Conservation (phyloP, 2,888 invertebrate genomes). For the Sinhomidia bicolor region DNA sequence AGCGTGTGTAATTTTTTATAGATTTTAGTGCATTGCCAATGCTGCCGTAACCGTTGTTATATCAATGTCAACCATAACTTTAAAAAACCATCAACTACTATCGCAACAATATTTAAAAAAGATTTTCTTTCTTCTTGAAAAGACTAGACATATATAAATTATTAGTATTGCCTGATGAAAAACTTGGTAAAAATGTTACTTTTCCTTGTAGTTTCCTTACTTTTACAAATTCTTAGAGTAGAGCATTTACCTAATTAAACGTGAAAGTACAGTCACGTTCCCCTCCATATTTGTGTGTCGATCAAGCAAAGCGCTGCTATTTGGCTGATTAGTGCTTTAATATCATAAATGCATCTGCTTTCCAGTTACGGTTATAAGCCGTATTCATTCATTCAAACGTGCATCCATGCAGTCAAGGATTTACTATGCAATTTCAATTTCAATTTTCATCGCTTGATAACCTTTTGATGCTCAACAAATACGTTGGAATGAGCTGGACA, state of each 20-base stretch:
- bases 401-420: background rate
- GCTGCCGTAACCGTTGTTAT: background rate
- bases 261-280: conserved; percentile 15
- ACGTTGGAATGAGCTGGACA: background rate
- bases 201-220: no score
- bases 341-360: background rate
- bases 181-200: no score
- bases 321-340: background rate
- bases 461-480: no score
- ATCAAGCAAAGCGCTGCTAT: background rate
- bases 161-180: background rate
- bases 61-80: background rate
- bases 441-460: no score
- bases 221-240: no score
- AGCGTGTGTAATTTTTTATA: no score
- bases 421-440: background rate
- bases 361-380: background rate
- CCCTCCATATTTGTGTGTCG: background rate
- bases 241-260: conserved; percentile 22
- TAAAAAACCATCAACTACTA: background rate
- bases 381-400: background rate
- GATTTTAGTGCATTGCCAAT: background rate
- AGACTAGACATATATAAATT: background rate
- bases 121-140: background rate
- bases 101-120: background rate